Conservation (phyloP, 2,888 invertebrate species). For the Antitype chi region DNA sequence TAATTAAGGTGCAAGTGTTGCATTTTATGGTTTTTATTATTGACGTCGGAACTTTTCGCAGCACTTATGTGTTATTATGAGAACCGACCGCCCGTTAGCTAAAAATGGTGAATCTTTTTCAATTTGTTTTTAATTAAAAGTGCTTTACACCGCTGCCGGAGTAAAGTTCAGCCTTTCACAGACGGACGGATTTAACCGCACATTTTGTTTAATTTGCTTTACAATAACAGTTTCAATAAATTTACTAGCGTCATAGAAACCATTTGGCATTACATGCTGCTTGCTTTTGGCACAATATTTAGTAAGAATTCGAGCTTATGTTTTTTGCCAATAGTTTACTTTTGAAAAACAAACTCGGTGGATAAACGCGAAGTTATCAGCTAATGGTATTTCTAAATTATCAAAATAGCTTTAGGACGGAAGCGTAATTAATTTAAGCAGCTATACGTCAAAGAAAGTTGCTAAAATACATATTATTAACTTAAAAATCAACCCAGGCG, state of each 20-base stretch:
- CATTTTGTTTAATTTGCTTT: conserved; percentile 69
- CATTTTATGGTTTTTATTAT: conserved; percentile 19
- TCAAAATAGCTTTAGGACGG: conserved; percentile 74
- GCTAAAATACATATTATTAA: conserved; percentile 18
- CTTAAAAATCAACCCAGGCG: conserved; percentile 44
- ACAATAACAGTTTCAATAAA: conserved; percentile 57
- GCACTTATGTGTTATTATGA: conserved; percentile 23
- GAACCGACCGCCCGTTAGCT: conserved; percentile 42
- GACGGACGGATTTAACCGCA: conserved; percentile 80
- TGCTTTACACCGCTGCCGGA: conserved; percentile 64
- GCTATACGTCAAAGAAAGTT: conserved; percentile 47
- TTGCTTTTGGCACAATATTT: conserved; percentile 40
- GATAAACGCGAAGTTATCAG: conserved; percentile 28
- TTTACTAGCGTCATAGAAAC: conserved; percentile 37
- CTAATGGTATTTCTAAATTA: conserved; percentile 57
- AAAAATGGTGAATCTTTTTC: conserved; percentile 56
- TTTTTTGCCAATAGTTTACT: background rate
- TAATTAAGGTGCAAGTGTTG: conserved; percentile 21
- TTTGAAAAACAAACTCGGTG: conserved; percentile 4
- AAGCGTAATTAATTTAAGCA: conserved; percentile 73
- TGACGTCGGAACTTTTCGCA: conserved; percentile 16
- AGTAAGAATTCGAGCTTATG: background rate
- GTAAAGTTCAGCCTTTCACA: conserved; percentile 75
- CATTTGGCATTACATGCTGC: conserved; percentile 19
- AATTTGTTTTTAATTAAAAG: conserved; percentile 69